These are phyloP conservation scores for Xestoiulus laeticollis DNA, from an alignment of 2,888 invertebrate species.

Conservation along the genomic window DNA sequence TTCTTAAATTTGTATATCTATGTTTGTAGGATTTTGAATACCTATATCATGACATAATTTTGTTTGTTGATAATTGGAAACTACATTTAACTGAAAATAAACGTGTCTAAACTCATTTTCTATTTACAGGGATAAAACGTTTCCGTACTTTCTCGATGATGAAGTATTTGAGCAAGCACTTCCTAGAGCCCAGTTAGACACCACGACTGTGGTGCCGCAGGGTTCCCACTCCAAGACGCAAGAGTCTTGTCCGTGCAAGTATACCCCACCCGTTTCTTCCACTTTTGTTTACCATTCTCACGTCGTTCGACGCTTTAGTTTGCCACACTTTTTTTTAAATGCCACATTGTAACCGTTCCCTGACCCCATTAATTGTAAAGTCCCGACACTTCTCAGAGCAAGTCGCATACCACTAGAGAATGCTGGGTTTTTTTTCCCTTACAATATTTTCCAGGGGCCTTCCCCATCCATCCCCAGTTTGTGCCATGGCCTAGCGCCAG, in stretches of 20 bases:
- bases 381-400: background rate
- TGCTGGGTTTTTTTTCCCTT: background rate
- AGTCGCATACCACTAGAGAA: background rate
- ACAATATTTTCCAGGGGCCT: background rate
- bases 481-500: background rate
- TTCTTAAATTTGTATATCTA: no score
- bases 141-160: conserved; percentile 97
- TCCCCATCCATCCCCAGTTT: background rate
- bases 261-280: background rate
- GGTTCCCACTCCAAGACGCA: background rate
- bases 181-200: conserved; percentile 65
- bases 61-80: no score
- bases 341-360: background rate
- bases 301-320: background rate
- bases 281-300: background rate
- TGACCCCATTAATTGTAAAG: background rate
- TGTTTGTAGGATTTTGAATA: no score
- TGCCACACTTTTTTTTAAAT: conserved; percentile 17
- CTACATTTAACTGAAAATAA: no score
- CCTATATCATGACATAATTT: no score
- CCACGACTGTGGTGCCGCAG: background rate
- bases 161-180: conserved; percentile 93
- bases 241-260: background rate
- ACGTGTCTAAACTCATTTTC: background rate
- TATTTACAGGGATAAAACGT: conserved; percentile 74